Evolutionary conservation across 2,888 invertebrate species (phyloP).

Genomic region (Eurytoma adleriae): DNA sequence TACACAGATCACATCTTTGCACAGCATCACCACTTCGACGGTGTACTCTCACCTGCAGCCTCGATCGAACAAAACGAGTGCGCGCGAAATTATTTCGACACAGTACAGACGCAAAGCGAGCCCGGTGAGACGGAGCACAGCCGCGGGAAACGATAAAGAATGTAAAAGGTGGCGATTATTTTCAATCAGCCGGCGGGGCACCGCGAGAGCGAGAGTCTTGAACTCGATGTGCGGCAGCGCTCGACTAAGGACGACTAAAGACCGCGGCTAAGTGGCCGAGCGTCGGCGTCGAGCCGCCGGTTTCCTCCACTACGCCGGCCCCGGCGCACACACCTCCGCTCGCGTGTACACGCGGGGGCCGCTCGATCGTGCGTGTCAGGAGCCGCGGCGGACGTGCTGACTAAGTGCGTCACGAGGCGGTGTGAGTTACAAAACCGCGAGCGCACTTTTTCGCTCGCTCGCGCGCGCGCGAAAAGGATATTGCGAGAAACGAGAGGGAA

Average conservation of each 20-base stretch:
- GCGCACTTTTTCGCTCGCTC: constrained; percentile 9
- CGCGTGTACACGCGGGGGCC: not conserved
- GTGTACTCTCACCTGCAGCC: too few relatives aligned
- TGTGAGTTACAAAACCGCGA: constrained; percentile 42
- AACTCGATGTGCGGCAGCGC: constrained; percentile 60
- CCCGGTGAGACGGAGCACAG: not conserved
- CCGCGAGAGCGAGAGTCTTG: constrained; percentile 46
- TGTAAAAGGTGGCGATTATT: constrained; percentile 39
- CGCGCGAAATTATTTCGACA: too few relatives aligned
- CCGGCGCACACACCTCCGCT: not conserved
- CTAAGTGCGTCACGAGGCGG: constrained; percentile 40
- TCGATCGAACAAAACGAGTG: too few relatives aligned
- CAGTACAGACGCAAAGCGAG: not conserved
- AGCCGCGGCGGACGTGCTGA: constrained; percentile 26
- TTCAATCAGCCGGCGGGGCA: not conserved
- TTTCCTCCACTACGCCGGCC: constrained; percentile 10
- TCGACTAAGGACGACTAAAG: constrained; percentile 71
- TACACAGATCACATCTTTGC: not conserved
- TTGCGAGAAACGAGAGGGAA: not conserved
- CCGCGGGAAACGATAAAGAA: constrained; percentile 19
- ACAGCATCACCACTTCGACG: not conserved
- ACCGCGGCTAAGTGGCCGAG: constrained; percentile 38
- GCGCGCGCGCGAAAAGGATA: constrained; percentile 6
- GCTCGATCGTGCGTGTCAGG: constrained; percentile 36
- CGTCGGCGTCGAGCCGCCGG: constrained; percentile 30